A percentile compares a stretch with the other conserved stretches of the same genome.
phyloP scores from a whole-genome alignment of 1,140 invertebrate genomes.

The Drepana arcuata region DNA sequence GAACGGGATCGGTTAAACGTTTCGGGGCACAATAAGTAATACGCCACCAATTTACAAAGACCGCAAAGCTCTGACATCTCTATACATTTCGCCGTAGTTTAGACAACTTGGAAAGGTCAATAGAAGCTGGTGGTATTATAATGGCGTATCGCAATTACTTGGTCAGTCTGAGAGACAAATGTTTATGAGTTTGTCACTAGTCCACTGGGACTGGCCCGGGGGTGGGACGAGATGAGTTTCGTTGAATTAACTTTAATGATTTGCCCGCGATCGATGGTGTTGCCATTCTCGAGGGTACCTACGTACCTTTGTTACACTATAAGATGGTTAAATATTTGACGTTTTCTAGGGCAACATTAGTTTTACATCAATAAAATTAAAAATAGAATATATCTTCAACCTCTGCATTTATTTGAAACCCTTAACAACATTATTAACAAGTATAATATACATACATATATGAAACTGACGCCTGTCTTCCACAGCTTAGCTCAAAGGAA shows the following conservation, averaged over 20 bases:
- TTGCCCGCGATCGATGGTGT: slow-evolving; percentile 39
- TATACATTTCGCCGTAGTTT: background rate
- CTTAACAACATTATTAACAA: too few species aligned
- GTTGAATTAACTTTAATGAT: slow-evolving; percentile 23
- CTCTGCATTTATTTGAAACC: too few species aligned
- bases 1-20: slow-evolving; percentile 62
- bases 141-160: slow-evolving; percentile 47
- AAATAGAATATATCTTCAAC: too few species aligned
- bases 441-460: too few species aligned
- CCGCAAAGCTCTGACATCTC: slow-evolving; percentile 8
- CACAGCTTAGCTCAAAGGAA: too few species aligned
- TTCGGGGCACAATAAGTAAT: slow-evolving; percentile 67
- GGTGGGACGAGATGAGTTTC: slow-evolving; percentile 17
- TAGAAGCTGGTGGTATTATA: slow-evolving; percentile 25
- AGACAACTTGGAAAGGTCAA: slow-evolving; percentile 12
- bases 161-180: slow-evolving; percentile 61
- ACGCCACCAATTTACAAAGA: slow-evolving; percentile 27
- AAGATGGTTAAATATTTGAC: too few species aligned
- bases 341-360: too few species aligned
- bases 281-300: slow-evolving; percentile 59
- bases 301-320: too few species aligned
- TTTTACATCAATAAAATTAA: too few species aligned
- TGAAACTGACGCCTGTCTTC: too few species aligned
- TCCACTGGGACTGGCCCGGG: too few species aligned
- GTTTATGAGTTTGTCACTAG: slow-evolving; percentile 70